Evolutionary conservation across 1,140 invertebrate genomes (phyloP), one percentile per base, ranked within the genome.

Genomic region (Augochlora pura): DNA sequence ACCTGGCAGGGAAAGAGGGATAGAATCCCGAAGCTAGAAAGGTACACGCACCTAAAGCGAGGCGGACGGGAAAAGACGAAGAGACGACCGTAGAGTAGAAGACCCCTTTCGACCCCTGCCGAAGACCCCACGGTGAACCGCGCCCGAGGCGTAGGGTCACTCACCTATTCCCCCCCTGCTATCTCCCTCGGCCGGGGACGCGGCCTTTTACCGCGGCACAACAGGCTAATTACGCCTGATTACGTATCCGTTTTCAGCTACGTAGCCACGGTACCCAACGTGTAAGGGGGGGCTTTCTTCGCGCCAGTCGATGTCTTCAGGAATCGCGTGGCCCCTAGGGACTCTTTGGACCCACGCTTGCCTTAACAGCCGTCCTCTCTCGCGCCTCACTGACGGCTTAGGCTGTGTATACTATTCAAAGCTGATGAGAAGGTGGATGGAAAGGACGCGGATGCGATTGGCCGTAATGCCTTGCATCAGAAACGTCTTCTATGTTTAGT

Each of bases 201-300:
- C 80, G 67, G 71, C 82, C 79, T 85, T 83, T 86, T 86, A 83
- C 85, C 86, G 82, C 82, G 83, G 83, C 82, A 87, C 82, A 87
- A 87, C 86, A 85, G 86, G 87, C 86, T 89, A 89, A 89, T 89
- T 89, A 89, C 79, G 83, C 70, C 78, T 86, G 79, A 89, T 89
- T 83, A 84, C 75, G 80, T 86, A 81, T 77, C 77, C 85, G 80
- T 84, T 85, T 86, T 85, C 79, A 81, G 80, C 75, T 85, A 85
- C 80, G 79, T 60, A 65, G 23, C 14, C 39, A 66, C 63, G 49
- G 62, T 66, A 12, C 32, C 42, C 16, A 18, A 32, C 72, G 63
- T 57, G 63, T 64, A n/a, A 54, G 18, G 60, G 64, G 18, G 60
- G 38, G 32, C 23, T 69, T 32, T 71, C 27, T 39, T 10, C 77